Evolutionary conservation across 2,797 vertebrate genomes (phyloP).

Genomic region (Poecilia picta): DNA sequence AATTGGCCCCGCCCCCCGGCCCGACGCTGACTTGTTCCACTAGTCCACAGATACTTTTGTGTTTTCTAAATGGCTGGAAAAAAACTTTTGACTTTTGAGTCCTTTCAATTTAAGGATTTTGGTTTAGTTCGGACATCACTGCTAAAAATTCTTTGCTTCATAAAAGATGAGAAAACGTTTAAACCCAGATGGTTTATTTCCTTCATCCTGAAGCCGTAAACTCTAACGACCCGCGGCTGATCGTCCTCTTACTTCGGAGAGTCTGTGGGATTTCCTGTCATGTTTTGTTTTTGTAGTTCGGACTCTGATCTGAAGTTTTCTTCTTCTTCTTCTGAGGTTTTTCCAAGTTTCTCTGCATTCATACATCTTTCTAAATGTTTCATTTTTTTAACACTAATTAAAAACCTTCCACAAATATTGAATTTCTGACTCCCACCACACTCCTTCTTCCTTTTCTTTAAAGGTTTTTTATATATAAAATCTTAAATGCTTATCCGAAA

Average conservation of each 20-base stretch:
- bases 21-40: too few species aligned
- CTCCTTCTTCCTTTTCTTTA: neutral
- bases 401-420: neutral
- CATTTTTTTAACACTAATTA: conserved; percentile 1
- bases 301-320: conserved; percentile 11
- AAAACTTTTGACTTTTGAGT: too few species aligned
- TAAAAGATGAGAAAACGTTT: neutral
- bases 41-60: too few species aligned
- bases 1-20: too few species aligned
- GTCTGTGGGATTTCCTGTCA: neutral
- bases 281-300: conserved; percentile 2
- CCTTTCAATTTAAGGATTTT: too few species aligned
- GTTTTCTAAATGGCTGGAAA: too few species aligned
- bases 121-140: neutral
- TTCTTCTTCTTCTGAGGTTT: neutral
- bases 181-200: neutral
- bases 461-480: neutral
- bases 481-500: neutral
- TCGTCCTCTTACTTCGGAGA: neutral
- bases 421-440: neutral
- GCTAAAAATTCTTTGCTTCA: neutral
- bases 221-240: neutral
- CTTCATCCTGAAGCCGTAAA: neutral
- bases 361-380: neutral
- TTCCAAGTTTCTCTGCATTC: neutral